Base-by-base conservation (phyloP, 1,140 invertebrate species). In the Grapholita molesta region DNA sequence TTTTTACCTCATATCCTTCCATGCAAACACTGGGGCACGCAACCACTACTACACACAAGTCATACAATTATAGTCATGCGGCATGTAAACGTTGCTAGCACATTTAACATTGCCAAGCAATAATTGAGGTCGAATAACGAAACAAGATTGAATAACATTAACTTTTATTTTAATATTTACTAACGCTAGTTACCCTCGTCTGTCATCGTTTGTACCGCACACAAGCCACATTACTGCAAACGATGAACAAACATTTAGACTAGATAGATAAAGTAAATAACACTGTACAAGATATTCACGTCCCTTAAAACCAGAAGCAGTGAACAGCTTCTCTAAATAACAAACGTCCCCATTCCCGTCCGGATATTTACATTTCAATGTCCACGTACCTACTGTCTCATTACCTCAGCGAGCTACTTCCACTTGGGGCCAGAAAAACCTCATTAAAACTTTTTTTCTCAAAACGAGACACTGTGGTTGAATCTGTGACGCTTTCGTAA, bases 401-500 rank as follows among this genome's bases (percentile, higher is more conserved):
- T 61, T 61, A 61, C 55, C 55, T 61, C 25, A 15, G 55, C 25
- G 53, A 61, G 55, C 25, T 28, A 57, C 53, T 61, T n/a, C 28
- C 9, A 30, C 55, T 28, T 28, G 55, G 55, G 8, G 15, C 28
- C 28, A 61, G 28, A 30, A 61, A 32, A 73, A 73, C 71, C 68
- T 73, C 73, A 75, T 78, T 73, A 75, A 75, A 78, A 78, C 67
- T 78, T 77, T 73, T 72, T 70, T 70, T 69, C 52, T 30, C 18
- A 32, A 24, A 35, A 35, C 24, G 53, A 66, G 52, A 65, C 24
- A 69, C 52, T 67, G 64, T 23, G 64, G 33, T 61, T 33, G 64
- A 32, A 65, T 65, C 55, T 35, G 61, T 55, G 71, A 68, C 67
- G 68, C 53, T 61, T 55, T 65, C 64, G 48, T 55, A 71, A 73